Percentiles rank a stretch among this genome's conserved stretches.
These are phyloP conservation scores for Ibycter americanus DNA, from an alignment of 2,797 vertebrate species.

Conservation along the genomic window DNA sequence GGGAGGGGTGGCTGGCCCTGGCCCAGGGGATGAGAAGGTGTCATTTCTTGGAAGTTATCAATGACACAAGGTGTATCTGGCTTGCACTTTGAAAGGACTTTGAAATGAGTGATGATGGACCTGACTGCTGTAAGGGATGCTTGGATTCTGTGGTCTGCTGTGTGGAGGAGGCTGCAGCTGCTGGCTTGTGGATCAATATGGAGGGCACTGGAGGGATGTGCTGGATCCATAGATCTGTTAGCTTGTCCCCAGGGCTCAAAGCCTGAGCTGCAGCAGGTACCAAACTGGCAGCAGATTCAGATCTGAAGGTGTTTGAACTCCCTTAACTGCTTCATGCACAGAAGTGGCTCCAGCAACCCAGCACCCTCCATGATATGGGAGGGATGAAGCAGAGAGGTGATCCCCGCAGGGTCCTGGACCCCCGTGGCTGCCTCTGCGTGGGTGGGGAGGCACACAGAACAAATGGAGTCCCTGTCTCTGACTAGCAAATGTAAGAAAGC, in stretches of 20 bases:
- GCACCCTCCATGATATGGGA: rapidly evolving
- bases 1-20: not conserved
- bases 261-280: not conserved
- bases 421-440: rapidly evolving
- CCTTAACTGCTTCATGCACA: rapidly evolving
- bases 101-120: not conserved
- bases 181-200: too few species aligned
- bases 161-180: rapidly evolving
- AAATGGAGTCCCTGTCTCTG: not conserved
- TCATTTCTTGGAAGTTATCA: not conserved
- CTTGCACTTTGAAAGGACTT: not conserved
- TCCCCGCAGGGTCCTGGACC: not conserved
- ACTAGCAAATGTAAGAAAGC: not conserved
- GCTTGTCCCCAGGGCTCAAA: rapidly evolving
- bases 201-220: not conserved
- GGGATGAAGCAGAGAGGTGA: not conserved
- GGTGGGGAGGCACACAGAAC: not conserved
- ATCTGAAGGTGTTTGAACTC: not conserved
- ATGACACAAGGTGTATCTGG: not conserved
- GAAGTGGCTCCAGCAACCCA: not conserved
- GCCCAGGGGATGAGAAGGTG: too few species aligned
- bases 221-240: not conserved
- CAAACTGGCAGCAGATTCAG: not conserved
- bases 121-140: not conserved
- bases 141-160: not conserved